Base-by-base conservation (phyloP, 2,888 invertebrate species). In the Thereva nobilitata region DNA sequence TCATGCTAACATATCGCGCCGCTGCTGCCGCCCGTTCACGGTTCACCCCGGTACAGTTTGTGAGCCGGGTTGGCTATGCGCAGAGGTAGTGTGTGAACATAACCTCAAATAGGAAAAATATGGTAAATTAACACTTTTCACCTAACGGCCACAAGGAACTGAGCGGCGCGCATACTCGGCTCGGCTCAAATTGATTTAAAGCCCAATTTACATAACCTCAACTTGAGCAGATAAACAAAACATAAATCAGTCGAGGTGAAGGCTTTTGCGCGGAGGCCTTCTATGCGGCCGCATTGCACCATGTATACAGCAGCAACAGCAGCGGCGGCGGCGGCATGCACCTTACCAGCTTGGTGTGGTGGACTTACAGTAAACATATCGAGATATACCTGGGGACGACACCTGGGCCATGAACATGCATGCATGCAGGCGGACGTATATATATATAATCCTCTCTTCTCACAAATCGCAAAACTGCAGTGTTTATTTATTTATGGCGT, bases 161-260 rank as follows among this genome's bases (percentile, higher is more conserved):
- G 59, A 49, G 59, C 59, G 49, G 12, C 3, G 47, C 40, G 66
- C 35, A 64, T 57, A 63, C 68, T 63, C 52, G 56, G 61, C 23
- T 64, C 69, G 65, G 45, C 67, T 64, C 67, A 67, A 66, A 65
- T 64, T 67, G 69, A 67, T 67, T 66, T 67, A 66, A 59, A 47
- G 59, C 56, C 66, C 65, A 70, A 70, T 70, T 70, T 68, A 64
- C 67, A 70, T 70, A 70, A 66, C 66, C 64, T 68, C 59, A 61
- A 63, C 42, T 67, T 52, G 57, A 61, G 40, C 65, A 56, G 53
- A 57, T 64, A 67, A 70, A 70, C 66, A 70, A 70, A 70, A 66
- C 66, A 66, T 67, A 66, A 67, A 67, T 67, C 67, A 70, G 64
- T 37, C 64, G 54, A 59, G 55, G 55, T 55, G 55, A 65, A 65